Base-by-base conservation (phyloP, 2,888 invertebrate genomes). In the Malthinus seriepunctatus region DNA sequence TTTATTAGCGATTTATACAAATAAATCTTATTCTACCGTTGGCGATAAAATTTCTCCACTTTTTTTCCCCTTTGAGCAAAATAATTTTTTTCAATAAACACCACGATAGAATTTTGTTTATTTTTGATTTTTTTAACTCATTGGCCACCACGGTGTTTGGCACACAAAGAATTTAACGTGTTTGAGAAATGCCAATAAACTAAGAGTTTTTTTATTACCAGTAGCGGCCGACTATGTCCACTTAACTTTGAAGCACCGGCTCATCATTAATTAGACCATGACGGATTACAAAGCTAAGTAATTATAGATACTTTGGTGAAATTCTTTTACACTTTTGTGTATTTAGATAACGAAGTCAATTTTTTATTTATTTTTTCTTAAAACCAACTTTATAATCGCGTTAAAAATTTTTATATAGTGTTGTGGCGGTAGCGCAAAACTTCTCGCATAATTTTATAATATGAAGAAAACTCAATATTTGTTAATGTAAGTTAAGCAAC, bases 181-280 rank as follows among this genome's bases (percentile, higher is more conserved):
- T 72, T 67, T 67, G 55, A 69, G 71, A 72, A 71, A 72, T 72
- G 70, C 71, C 73, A 72, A 72, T 71, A 71, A 73, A 72, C 64
- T 65, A 60, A 64, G 53, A 47, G 60, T 64, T 63, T 62, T 62
- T 50, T 62, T 56, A 69, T 67, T 70, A 67, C 67, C 72, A 65
- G 73, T 73, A 73, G 73, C 73, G 66, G 68, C 63, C 61, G 69
- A 62, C 63, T 66, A 59, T 64, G 70, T 68, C 62, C 63, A 62
- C 61, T 57, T 59, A 59, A 51, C 72, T 73, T 73, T 73, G 73
- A 71, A 61, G 65, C 50, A 51, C 67, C 73, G 71, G 73, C 70
- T 59, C 48, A 59, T 69, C 69, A 68, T 62, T 62, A 58, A 62
- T 62, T 58, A 62, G 55, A 34, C 54, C 54, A 49, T 62, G 62